A percentile compares a stretch with the other conserved stretches of the same genome.
Conservation (phyloP, 1,140 invertebrate species). For the Formica exsecta region DNA sequence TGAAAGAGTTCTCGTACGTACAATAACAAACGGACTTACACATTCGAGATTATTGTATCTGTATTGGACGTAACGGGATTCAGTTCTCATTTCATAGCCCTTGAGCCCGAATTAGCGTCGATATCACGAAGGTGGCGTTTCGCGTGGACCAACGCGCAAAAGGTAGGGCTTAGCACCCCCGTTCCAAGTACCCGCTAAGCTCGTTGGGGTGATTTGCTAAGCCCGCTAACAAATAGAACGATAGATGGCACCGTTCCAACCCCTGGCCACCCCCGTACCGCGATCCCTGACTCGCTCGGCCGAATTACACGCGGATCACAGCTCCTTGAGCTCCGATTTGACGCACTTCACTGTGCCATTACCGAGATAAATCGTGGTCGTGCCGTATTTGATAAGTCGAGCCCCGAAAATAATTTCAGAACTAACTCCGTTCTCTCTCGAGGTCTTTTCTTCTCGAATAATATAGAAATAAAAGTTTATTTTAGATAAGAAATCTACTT, state of each 20-base stretch:
- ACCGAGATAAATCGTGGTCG: conserved; percentile 55
- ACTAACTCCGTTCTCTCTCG: not conserved
- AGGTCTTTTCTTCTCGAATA: too few relatives aligned
- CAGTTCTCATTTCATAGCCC: conserved; percentile 39
- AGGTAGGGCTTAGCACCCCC: conserved; percentile 83
- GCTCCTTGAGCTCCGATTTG: conserved; percentile 83
- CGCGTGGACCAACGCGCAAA: conserved; percentile 60
- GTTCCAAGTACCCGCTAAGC: conserved; percentile 83
- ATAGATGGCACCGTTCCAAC: conserved; percentile 85
- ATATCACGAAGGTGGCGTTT: conserved; percentile 61
- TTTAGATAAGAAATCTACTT: not conserved
- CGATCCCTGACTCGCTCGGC: conserved; percentile 73
- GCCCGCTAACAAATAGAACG: conserved; percentile 86
- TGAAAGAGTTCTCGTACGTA: not conserved
- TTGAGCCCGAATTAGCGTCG: conserved; percentile 69
- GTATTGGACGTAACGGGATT: conserved; percentile 13
- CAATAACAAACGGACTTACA: not conserved
- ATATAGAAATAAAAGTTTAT: not conserved
- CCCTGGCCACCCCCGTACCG: conserved; percentile 66
- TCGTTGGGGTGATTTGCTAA: conserved; percentile 86
- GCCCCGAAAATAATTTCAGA: conserved; percentile 12
- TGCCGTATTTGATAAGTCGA: conserved; percentile 38
- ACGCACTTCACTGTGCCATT: conserved; percentile 80
- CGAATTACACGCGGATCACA: conserved; percentile 85
- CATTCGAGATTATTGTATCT: conserved; percentile 52